These are phyloP conservation scores for Drosophila baimaii DNA, from an alignment of 1,140 invertebrate species.

Conservation along the genomic window DNA sequence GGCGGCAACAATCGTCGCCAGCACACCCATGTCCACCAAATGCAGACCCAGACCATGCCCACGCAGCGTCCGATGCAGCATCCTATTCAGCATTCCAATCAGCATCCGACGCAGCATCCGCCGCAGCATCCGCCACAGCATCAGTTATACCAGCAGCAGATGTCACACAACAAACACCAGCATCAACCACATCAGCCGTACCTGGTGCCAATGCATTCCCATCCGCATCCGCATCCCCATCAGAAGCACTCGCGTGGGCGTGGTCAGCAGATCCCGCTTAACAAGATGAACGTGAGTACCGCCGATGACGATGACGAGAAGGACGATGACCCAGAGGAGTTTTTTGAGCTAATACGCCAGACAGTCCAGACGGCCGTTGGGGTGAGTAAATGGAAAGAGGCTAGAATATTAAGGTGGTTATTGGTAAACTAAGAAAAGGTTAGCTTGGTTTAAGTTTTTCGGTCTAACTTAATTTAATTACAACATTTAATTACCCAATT, in stretches of 20 bases:
- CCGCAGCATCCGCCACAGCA: constrained; percentile 49
- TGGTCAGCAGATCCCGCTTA: constrained; percentile 3
- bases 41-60: background rate
- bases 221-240: constrained; percentile 31
- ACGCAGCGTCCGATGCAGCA: no score
- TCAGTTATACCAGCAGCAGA: constrained; percentile 67
- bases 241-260: constrained; percentile 34
- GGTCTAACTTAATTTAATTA: no score
- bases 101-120: constrained; percentile 52
- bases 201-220: no score
- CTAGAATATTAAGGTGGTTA: no score
- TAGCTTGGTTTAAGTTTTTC: no score
- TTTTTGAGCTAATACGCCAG: constrained; percentile 75
- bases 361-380: constrained; percentile 74
- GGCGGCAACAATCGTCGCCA: constrained; percentile 14
- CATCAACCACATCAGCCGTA: background rate
- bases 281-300: constrained; percentile 33
- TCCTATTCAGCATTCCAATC: no score
- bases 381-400: constrained; percentile 39
- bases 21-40: constrained; percentile 16
- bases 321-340: constrained; percentile 80
- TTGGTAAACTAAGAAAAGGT: no score
- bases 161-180: constrained; percentile 25
- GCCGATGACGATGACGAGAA: constrained; percentile 67
- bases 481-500: no score